Conservation (phyloP, 2,113 vertebrate species). For the Oenanthe oenanthe region DNA sequence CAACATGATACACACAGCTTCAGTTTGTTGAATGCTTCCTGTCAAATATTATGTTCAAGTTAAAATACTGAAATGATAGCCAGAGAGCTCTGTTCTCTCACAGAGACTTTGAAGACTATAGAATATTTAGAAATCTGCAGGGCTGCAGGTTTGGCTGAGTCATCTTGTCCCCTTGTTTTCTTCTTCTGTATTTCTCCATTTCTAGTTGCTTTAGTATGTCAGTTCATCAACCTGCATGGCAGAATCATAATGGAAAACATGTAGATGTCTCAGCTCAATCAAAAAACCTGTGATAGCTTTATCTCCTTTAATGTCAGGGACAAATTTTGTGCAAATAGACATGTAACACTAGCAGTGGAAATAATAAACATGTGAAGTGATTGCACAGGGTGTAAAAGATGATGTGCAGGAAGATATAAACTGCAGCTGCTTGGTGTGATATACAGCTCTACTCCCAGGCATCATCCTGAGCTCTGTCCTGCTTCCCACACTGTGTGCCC, state of each 20-base stretch:
- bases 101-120: not conserved
- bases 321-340: constrained; percentile 2
- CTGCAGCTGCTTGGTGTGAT: fast-evolving
- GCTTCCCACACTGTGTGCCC: not conserved
- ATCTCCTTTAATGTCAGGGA: not conserved
- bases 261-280: not conserved
- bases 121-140: not conserved
- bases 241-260: not conserved
- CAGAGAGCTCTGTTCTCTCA: not conserved
- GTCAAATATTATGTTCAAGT: not conserved
- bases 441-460: not conserved
- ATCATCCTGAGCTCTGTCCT: not conserved
- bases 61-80: not conserved
- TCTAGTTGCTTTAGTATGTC: not conserved
- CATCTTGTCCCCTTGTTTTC: not conserved
- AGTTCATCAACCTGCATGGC: not conserved
- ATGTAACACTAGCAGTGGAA: not conserved
- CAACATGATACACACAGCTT: not conserved
- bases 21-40: not conserved
- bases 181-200: not conserved
- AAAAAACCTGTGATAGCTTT: not conserved
- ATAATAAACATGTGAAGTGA: not conserved
- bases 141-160: not conserved
- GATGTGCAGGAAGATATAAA: not conserved
- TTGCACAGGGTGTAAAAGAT: not conserved